A percentile compares a stretch with the other conserved stretches of the same genome.
These are phyloP conservation scores for Coranthus polyacanthus DNA, from an alignment of 2,797 vertebrate genomes.

Conservation along the genomic window DNA sequence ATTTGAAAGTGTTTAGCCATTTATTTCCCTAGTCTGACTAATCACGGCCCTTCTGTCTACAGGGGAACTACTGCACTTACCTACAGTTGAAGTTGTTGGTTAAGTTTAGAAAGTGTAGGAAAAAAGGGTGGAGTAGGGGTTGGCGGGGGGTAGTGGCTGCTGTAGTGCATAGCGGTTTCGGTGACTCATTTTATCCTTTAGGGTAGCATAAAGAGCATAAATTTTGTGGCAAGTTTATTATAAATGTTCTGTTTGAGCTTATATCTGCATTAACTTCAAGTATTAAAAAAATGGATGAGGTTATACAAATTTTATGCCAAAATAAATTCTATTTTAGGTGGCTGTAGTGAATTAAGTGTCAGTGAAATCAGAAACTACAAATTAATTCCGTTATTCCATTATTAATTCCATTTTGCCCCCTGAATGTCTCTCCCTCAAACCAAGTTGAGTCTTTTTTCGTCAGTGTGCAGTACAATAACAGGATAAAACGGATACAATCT, in stretches of 20 bases:
- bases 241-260: slow-evolving; percentile 30
- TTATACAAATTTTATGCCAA: not conserved
- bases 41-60: slow-evolving; percentile 42
- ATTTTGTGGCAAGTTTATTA: slow-evolving; percentile 36
- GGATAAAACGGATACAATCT: too few species aligned
- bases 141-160: not conserved
- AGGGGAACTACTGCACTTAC: slow-evolving; percentile 58
- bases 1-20: slow-evolving; percentile 53
- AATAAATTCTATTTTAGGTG: slow-evolving; percentile 11
- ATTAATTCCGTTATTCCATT: slow-evolving; percentile 28
- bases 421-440: too few species aligned
- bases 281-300: slow-evolving; percentile 3
- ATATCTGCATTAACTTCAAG: slow-evolving; percentile 31
- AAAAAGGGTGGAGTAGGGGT: slow-evolving; percentile 22
- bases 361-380: slow-evolving; percentile 10
- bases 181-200: slow-evolving; percentile 59
- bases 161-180: slow-evolving; percentile 37
- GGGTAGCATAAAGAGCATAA: slow-evolving; percentile 31
- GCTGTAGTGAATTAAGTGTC: slow-evolving; percentile 21
- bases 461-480: too few species aligned
- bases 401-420: too few species aligned
- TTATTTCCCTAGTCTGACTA: slow-evolving; percentile 57
- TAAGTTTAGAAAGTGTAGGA: slow-evolving; percentile 54
- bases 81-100: slow-evolving; percentile 37
- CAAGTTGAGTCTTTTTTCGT: too few species aligned